Evolutionary conservation across 2,113 vertebrate species (phyloP).

Genomic region (Oreochromis tanganicae): DNA sequence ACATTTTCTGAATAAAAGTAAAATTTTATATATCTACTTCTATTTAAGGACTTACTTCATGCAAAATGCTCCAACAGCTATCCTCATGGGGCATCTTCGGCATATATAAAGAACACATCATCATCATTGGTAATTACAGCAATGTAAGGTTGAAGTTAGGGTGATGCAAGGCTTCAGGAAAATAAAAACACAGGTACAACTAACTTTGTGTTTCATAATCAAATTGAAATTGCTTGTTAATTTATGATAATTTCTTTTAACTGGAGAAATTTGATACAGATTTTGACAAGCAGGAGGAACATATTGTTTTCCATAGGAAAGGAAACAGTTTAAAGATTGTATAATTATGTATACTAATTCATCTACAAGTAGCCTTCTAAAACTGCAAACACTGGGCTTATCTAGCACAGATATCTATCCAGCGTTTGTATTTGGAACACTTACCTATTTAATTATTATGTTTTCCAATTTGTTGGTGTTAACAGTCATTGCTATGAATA

Average conservation of each 20-base stretch:
- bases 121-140: background rate
- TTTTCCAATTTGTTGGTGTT: slow-evolving; percentile 51
- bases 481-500: slow-evolving; percentile 30
- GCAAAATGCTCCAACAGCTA: background rate
- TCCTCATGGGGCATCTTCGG: background rate
- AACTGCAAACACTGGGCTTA: slow-evolving; percentile 23
- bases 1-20: background rate
- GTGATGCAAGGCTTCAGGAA: background rate
- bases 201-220: background rate
- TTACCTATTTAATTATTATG: slow-evolving; percentile 40
- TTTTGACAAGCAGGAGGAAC: too few species aligned
- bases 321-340: background rate
- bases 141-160: background rate
- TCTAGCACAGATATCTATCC: slow-evolving; percentile 24
- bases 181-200: background rate
- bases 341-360: background rate
- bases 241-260: background rate
- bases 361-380: background rate
- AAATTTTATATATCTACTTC: background rate
- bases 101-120: background rate
- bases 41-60: background rate
- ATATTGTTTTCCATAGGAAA: background rate
- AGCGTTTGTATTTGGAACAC: slow-evolving; percentile 31
- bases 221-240: background rate
- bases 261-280: background rate